Conservation (phyloP, 2,113 vertebrate species). For the Otus sunia region DNA sequence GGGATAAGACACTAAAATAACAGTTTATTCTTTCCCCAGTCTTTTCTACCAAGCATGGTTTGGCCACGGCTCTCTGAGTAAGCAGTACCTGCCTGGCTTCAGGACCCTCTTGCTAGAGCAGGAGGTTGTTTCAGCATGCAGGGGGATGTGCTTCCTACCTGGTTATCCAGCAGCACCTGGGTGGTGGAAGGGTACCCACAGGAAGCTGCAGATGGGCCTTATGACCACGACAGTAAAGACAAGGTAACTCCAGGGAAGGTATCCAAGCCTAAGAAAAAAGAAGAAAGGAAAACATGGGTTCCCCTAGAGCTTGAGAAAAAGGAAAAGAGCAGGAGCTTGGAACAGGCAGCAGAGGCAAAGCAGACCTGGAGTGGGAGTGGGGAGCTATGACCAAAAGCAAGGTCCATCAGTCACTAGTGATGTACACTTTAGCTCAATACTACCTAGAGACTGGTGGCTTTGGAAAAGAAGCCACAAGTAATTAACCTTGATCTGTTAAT, state of each 20-base stretch:
- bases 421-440: neutral
- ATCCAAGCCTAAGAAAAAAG: neutral
- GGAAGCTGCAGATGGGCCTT: neutral
- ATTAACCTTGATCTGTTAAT: neutral
- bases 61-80: neutral
- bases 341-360: neutral
- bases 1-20: neutral
- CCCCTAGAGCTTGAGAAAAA: neutral
- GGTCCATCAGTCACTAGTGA: neutral
- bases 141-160: neutral
- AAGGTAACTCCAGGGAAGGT: neutral
- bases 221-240: neutral
- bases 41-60: neutral
- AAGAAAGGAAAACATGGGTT: neutral
- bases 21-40: neutral
- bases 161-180: neutral
- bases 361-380: neutral
- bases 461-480: neutral
- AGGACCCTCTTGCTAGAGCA: neutral
- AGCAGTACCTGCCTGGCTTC: neutral
- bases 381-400: neutral
- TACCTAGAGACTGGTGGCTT: neutral
- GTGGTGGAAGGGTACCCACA: too few relatives aligned
- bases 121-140: accelerated
- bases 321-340: neutral